Evolutionary conservation across 1,140 invertebrate species (phyloP), one percentile per base, ranked within the genome.

Genomic region (Anagrus nilaparvatae): DNA sequence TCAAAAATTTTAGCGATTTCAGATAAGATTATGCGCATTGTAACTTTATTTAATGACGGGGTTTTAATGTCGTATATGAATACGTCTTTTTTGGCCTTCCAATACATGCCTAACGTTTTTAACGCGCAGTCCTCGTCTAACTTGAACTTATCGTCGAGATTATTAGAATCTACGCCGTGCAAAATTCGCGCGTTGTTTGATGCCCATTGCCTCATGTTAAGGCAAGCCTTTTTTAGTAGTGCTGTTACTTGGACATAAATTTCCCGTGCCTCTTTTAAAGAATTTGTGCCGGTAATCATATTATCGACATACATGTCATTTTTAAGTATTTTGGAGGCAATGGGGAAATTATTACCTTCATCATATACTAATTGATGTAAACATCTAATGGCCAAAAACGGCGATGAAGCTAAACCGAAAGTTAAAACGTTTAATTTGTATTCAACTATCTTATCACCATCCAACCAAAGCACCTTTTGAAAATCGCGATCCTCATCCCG

Each of bases 221-320:
- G 58, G 12, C 52, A 47, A 10, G 56, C 60, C 8, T 27, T n/a
- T 25, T 27, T 20, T 13, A 54, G 20, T 20, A 57, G 9, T 32
- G 46, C 30, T 8, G 42, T 47, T 13, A 62, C 8, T 17, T 53
- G 38, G 9, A 41, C 12, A 40, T 52, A 37, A 10, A 61, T 37
- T 8, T 21, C 10, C 2, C 46, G 12, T 18, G 58, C 54, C 37
- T 60, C 47, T 38, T 61, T 45, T 21, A 58, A 34, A 1, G 48
- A 52, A 14, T 54, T 23, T 5, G 44, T 42, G n/a, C 69, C 65
- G 9, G 55, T 56, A 16, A 69, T 25, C 7, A 63, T 25, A 46
- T 70, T 61, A 46, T 72, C 69, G 6, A 70, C 61, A 38, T 66
- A 65, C 16, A 64, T 52, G 43, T 61, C 56, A 8, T 43, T 48